Conservation (phyloP, 2,113 vertebrate genomes). For the Naja naja region DNA sequence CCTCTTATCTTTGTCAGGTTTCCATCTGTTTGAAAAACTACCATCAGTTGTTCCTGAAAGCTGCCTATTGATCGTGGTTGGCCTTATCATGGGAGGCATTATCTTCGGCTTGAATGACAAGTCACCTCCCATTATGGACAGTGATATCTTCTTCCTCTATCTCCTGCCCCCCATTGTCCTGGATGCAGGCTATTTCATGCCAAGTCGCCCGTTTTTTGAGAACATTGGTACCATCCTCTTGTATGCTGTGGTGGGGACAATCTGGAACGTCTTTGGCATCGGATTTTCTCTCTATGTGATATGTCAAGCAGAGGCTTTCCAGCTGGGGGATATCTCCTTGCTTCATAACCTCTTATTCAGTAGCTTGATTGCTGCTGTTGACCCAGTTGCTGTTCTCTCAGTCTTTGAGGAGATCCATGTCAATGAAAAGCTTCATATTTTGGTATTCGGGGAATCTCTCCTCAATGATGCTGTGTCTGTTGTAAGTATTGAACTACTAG, state of each 20-base stretch:
- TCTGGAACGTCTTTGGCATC: constrained; percentile 80
- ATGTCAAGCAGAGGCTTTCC: constrained; percentile 73
- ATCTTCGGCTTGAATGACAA: constrained; percentile 76
- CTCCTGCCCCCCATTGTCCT: constrained; percentile 81
- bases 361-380: constrained; percentile 77
- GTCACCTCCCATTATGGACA: constrained; percentile 75
- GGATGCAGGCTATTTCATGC: constrained; percentile 83
- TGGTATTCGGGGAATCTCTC: constrained; percentile 81
- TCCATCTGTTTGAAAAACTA: constrained; percentile 79
- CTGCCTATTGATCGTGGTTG: constrained; percentile 80
- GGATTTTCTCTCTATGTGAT: constrained; percentile 78
- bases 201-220: constrained; percentile 77
- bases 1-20: constrained; percentile 56
- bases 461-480: constrained; percentile 80
- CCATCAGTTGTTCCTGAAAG: constrained; percentile 79
- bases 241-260: constrained; percentile 72
- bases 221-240: constrained; percentile 77
- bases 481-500: constrained; percentile 59
- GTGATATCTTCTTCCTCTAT: constrained; percentile 82
- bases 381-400: constrained; percentile 76
- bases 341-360: constrained; percentile 81
- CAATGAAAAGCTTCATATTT: constrained; percentile 81
- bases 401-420: constrained; percentile 85
- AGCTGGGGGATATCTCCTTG: constrained; percentile 74
- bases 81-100: constrained; percentile 79